Base-by-base conservation (phyloP, 2,888 invertebrate genomes). In the Drosophila monieri region DNA sequence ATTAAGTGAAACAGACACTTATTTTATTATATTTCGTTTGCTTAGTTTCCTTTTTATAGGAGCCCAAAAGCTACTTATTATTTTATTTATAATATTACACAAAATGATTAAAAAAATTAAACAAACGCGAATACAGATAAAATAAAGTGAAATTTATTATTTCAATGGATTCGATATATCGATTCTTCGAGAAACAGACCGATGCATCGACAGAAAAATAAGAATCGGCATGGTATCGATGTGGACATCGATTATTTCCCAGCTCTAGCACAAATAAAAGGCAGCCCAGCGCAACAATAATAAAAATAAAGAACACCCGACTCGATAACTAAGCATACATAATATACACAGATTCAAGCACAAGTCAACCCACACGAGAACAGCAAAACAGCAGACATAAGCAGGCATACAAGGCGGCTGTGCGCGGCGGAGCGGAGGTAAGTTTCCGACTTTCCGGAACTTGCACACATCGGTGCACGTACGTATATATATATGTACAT, bases 341-440 rank as follows among this genome's bases (percentile, higher is more conserved):
- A 61, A 25, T 61, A 60, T 57, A 57, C 25, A 47, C 55, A 55
- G 23, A 47, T 35, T 47, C 32, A 14, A 47, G 47, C 15, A 55
- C 46, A 55, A 46, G 47, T 55, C 35, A 23, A 46, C 25, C 47
- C 18, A 49, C 35, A 49, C 32, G 21, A 41, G 18, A 18, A 32
- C 48, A 48, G 23, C 18, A 54, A n/a, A 32, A 21, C n/a, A 53
- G 18, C 48, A 49, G 15, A 49, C 32, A 32, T 27, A 15, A 48
- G 44, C 44, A 61, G 51, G 61, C 61, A 32, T 46, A 48, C 64
- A 65, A 66, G 68, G 68, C 58, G 68, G 57, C 47, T 66, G 57
- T 57, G 66, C 47, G 57, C 52, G 55, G 30, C 43, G 44, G 59
- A 46, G 58, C 14, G 41, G 43, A 43, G 48, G 67, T 43, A 10